Evolutionary conservation across 1,140 invertebrate species (phyloP), one percentile per base, ranked within the genome.

Genomic region (Bombus turneri): DNA sequence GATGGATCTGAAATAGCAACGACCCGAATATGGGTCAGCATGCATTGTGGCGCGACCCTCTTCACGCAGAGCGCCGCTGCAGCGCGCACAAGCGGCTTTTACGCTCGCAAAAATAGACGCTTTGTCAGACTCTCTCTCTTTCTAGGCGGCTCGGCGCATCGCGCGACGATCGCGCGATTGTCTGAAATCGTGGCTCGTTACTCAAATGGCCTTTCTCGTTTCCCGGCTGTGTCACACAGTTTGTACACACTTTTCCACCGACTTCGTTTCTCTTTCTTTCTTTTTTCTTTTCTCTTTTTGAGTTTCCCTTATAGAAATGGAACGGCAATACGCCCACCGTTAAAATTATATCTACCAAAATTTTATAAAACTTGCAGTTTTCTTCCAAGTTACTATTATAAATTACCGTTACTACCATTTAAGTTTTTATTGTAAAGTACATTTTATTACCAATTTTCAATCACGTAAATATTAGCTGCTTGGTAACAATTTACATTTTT

Each of bases 1-100:
- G 94, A 95, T 95, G 93, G 93, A 95, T 95, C 94, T 94, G 94
- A 95, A 95, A 95, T 95, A 95, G 94, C 93, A 95, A 95, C 94
- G 94, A 95, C 94, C 94, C 94, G 94, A 95, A 95, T 95, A 95
- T 95, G 92, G 95, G 95, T 95, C 95, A 95, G 93, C 94, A 92
- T 95, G 94, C 94, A 95, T 94, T 94, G 94, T 94, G 89, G 88
- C 93, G 91, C 94, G 94, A 94, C 94, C 94, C 94, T 95, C 93
- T 94, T 94, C 93, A 81, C 88, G 89, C 87, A 82, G 88, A 90
- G 86, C 89, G 86, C 86, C 86, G 88, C 85, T 88, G 91, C 81
- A 83, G 78, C 89, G 87, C 85, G 86, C 74, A 77, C 72, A 79
- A 88, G 85, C 90, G 87, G 88, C 85, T 87, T 90, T 89, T 85